Base-by-base conservation (phyloP, 2,888 invertebrate genomes). In the Frankliniella fusca region DNA sequence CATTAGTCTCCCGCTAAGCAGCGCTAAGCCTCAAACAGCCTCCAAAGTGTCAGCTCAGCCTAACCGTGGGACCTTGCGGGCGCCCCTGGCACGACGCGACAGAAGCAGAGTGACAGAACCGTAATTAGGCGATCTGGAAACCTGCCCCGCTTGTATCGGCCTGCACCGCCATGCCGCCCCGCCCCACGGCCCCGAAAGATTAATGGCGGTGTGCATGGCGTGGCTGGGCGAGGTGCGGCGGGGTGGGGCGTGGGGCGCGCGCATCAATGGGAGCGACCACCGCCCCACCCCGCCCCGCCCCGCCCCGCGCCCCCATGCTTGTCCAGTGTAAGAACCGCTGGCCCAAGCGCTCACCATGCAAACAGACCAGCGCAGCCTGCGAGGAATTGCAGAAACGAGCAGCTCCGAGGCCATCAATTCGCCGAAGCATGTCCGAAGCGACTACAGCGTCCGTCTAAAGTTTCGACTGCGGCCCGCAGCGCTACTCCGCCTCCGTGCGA, bases 1-100 rank as follows among this genome's bases (percentile, higher is more conserved):
- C 70, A 76, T 76, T 76, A 76, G 70, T 76, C 70, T 76, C 70
- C 70, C 70, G 70, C 70, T 70, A 70, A 76, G 70, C 70, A 76
- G 70, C 70, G 70, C 70, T 76, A 76, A 76, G 70, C 70, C 70
- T 27, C 27, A 27, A 38, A 38, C 80, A 80, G 80, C 80, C 80
- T 8, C 70, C 70, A 23, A 11, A 9, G 70, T 76, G 23, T 23
- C 23, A 27, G 23, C 70, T 76, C n/a, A 76, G 23, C 70, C 70
- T 76, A 76, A 76, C 70, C 70, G 11, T 11, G 23, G 9, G 11
- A 9, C 70, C 70, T 23, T 11, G 23, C 70, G 11, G n/a, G 70
- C n/a, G 70, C 23, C 23, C n/a, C 70, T 8, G 10, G 70, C 12
- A 8, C 70, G 11, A 10, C 23, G n/a, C 9, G 70, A 23, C 70